These are phyloP conservation scores for Pseudococcus viburni DNA, from an alignment of 2,888 invertebrate species.

Conservation along the genomic window DNA sequence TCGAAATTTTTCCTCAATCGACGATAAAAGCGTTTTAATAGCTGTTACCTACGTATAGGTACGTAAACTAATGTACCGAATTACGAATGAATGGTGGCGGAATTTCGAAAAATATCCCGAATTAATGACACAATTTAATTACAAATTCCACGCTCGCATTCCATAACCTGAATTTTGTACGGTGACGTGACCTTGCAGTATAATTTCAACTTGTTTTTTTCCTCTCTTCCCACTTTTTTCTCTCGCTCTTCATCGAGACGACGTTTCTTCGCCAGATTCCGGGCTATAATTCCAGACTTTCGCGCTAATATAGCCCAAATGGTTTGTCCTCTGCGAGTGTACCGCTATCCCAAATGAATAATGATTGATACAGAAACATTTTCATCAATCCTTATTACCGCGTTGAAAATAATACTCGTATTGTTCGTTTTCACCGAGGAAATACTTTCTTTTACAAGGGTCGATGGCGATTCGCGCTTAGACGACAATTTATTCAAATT, in stretches of 20 bases:
- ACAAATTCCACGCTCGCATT: conserved; percentile 55
- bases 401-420: too few species aligned
- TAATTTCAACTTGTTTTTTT: conserved; percentile 29
- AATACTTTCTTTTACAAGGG: too few species aligned
- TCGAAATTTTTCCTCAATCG: background rate
- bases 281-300: background rate
- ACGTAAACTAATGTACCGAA: background rate
- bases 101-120: conserved; percentile 47
- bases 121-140: conserved; percentile 54
- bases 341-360: background rate
- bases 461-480: too few species aligned
- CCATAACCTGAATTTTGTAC: conserved; percentile 48
- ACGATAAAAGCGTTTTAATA: conserved; percentile 2
- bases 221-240: background rate
- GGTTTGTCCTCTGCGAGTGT: background rate
- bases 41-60: background rate
- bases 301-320: background rate
- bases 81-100: background rate
- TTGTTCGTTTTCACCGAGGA: too few species aligned
- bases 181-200: conserved; percentile 17
- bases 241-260: background rate
- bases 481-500: too few species aligned
- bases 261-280: background rate
- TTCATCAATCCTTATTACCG: background rate
- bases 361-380: background rate